Base-by-base conservation (phyloP, 2,888 invertebrate species). In the Plemyria rubiginata region DNA sequence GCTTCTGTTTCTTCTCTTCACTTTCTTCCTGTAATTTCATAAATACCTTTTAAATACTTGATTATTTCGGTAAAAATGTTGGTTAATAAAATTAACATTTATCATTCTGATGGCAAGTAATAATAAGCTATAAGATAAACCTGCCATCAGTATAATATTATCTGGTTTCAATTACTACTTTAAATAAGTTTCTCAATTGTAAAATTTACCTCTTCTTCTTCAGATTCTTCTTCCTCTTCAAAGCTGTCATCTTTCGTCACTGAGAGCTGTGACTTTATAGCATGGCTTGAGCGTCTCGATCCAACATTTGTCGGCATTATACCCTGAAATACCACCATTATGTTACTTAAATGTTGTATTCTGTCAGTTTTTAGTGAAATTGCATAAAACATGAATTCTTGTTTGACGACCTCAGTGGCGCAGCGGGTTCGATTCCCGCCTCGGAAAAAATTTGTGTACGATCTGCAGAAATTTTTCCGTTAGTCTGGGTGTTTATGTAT, bases 1-100 rank as follows among this genome's bases (percentile, higher is more conserved):
- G 94, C 93, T 79, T 95, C 82, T 87, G 94, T 83, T 92, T 94
- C 86, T 94, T 95, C 81, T 89, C 93, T 75, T 93, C 94, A 48
- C 94, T 94, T 65, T 94, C 94, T 67, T 94, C 94, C 93, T 93
- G 72, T 16, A 84, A 54, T 22, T 40, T 9, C 36, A 38, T 3
- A 38, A 36, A 0, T 38, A 11, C 11, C 1, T 38, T 38, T 38
- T 38, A 11, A 11, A 38, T 38, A 22, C 22, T 22, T 22, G 22
- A 22, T 22, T 22, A 3, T 3, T 22, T 22, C 22, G 2, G 22
- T 22, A 2, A 22, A 2, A 2, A 22, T 22, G 22, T 22, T 22
- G 22, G 22, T 22, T 22, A 22, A 32, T 32, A 32, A 2, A 32
- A 32, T 32, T 32, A 32, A 32, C 32, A 32, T 32, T 32, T 4